Evolutionary conservation across 2,888 invertebrate genomes (phyloP).

Genomic region (Furcula furcula): DNA sequence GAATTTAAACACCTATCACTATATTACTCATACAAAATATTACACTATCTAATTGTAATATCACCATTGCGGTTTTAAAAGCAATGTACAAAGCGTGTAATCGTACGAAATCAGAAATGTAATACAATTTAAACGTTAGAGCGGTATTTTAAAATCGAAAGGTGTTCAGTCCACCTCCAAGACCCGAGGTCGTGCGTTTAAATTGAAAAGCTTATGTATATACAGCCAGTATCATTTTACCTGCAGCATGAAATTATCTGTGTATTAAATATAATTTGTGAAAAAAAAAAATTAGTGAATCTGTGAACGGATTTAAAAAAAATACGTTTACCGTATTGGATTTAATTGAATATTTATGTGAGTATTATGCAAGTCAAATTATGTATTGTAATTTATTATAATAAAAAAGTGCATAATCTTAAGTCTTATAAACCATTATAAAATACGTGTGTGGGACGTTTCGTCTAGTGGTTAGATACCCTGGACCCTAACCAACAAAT

Average conservation of each 20-base stretch:
- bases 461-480: no score
- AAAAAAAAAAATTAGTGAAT: conserved; percentile 21
- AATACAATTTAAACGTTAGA: neutral
- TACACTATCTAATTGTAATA: neutral
- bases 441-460: no score
- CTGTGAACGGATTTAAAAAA: conserved; percentile 13
- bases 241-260: conserved; percentile 25
- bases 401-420: no score
- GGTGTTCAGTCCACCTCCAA: conserved; percentile 36
- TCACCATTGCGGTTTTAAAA: conserved; percentile 8
- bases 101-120: conserved; percentile 4
- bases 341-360: conserved; percentile 6
- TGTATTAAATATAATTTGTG: conserved; percentile 21
- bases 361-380: no score
- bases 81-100: accelerated
- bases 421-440: no score
- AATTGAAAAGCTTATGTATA: conserved; percentile 43
- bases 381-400: no score
- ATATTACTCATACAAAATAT: neutral
- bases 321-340: conserved; percentile 20
- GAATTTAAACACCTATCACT: conserved; percentile 12
- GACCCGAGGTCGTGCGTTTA: conserved; percentile 41
- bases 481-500: no score
- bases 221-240: conserved; percentile 47
- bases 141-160: conserved; percentile 8